Percentiles rank a stretch among this genome's conserved stretches.
Conservation (phyloP, 2,113 vertebrate species). For the Cyprinodon brontotheroides region DNA sequence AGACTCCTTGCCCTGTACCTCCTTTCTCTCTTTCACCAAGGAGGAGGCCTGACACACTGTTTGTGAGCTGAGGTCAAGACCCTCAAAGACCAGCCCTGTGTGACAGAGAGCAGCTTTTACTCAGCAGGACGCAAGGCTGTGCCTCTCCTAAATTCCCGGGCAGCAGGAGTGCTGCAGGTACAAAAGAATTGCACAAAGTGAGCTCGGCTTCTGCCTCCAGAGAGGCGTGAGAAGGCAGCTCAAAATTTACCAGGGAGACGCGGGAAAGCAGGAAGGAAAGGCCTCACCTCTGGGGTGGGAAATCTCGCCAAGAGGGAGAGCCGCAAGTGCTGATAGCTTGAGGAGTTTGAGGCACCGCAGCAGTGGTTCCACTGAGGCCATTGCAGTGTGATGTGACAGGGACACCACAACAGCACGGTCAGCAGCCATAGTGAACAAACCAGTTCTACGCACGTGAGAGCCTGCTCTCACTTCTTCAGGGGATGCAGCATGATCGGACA, state of each 20-base stretch:
- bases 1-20: slow-evolving; percentile 91
- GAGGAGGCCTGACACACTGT: slow-evolving; percentile 91
- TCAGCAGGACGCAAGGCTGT: slow-evolving; percentile 77
- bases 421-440: slow-evolving; percentile 98
- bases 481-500: slow-evolving; percentile 77
- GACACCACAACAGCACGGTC: slow-evolving; percentile 95
- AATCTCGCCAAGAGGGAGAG: slow-evolving; percentile 85
- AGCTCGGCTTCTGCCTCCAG: slow-evolving; percentile 74
- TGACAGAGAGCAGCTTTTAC: slow-evolving; percentile 81
- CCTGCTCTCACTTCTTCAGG: slow-evolving; percentile 87
- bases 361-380: slow-evolving; percentile 95
- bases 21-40: too few relatives aligned
- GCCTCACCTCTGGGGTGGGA: slow-evolving; percentile 78
- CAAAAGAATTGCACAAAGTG: slow-evolving; percentile 78
- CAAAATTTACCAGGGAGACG: slow-evolving; percentile 75
- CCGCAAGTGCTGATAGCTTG: slow-evolving; percentile 92
- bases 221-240: slow-evolving; percentile 75
- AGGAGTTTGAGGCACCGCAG: slow-evolving; percentile 94
- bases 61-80: slow-evolving; percentile 91
- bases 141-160: slow-evolving; percentile 76
- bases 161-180: slow-evolving; percentile 65
- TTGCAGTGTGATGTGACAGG: slow-evolving; percentile 93
- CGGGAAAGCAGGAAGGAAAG: slow-evolving; percentile 66
- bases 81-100: slow-evolving; percentile 83
- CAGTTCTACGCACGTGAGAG: slow-evolving; percentile 95